Evolutionary conservation across 2,888 invertebrate species (phyloP).

Genomic region (Spialia ferax): DNA sequence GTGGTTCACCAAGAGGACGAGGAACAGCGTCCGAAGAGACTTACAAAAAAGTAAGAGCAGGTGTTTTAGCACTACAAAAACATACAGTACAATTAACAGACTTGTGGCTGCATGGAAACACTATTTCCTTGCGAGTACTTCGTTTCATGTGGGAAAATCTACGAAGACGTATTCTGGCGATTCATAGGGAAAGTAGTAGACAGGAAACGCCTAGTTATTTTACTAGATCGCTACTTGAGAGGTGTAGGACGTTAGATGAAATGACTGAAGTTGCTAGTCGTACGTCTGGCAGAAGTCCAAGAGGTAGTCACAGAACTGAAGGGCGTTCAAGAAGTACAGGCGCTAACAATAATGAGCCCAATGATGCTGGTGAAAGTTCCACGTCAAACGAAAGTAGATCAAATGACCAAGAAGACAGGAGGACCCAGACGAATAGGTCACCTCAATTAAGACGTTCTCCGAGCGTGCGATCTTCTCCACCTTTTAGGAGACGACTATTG

Average conservation of each 20-base stretch:
- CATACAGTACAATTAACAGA: conserved; percentile 71
- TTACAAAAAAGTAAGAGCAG: conserved; percentile 71
- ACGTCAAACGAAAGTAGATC: conserved; percentile 51
- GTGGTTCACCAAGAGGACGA: conserved; percentile 61
- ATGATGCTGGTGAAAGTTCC: conserved; percentile 39
- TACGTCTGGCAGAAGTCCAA: conserved; percentile 51
- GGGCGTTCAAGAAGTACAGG: conserved; percentile 51
- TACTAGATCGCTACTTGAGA: conserved; percentile 73
- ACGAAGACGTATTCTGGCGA: conserved; percentile 84
- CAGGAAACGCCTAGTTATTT: conserved; percentile 72
- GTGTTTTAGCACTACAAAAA: conserved; percentile 70
- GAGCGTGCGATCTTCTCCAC: conserved; percentile 56
- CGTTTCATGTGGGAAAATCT: conserved; percentile 89
- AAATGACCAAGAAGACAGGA: conserved; percentile 47
- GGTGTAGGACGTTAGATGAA: conserved; percentile 77
- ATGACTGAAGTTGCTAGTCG: conserved; percentile 66
- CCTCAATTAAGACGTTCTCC: conserved; percentile 56
- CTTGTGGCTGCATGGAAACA: conserved; percentile 75
- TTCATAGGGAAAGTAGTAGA: conserved; percentile 80
- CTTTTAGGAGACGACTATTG: conserved; percentile 62
- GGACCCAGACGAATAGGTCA: conserved; percentile 49
- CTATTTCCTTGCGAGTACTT: conserved; percentile 84
- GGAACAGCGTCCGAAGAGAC: conserved; percentile 70
- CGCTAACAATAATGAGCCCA: conserved; percentile 46
- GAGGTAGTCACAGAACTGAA: conserved; percentile 57